Conservation (phyloP, 2,113 vertebrate genomes). For the Ifrita kowaldi region DNA sequence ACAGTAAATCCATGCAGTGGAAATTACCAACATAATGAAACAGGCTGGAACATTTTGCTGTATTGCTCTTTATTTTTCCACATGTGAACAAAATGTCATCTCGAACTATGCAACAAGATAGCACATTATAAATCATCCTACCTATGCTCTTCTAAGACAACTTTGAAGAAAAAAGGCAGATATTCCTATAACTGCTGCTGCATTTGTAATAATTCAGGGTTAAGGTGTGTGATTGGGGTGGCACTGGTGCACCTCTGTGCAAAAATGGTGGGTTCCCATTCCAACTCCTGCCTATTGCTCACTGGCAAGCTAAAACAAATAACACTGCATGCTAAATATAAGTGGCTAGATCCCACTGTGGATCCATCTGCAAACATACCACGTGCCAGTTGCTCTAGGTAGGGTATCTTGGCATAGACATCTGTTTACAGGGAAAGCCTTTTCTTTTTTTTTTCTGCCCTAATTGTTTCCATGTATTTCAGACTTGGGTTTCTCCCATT, state of each 20-base stretch:
- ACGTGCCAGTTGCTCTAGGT: constrained; percentile 54
- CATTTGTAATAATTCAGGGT: background rate
- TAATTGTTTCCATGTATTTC: constrained; percentile 63
- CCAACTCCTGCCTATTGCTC: background rate
- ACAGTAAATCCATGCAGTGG: constrained; percentile 17
- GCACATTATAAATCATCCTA: background rate
- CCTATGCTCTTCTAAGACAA: background rate
- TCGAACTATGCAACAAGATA: fast-evolving
- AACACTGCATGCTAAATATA: constrained; percentile 51
- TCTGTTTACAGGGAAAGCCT: constrained; percentile 49
- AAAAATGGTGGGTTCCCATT: background rate
- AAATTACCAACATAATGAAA: background rate
- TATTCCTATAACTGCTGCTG: background rate
- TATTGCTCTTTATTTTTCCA: background rate
- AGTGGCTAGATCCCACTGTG: constrained; percentile 56
- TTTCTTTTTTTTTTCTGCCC: background rate
- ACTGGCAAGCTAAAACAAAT: constrained; percentile 30
- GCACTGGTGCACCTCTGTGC: background rate
- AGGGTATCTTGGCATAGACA: constrained; percentile 44
- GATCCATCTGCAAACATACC: constrained; percentile 54
- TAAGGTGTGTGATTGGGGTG: background rate
- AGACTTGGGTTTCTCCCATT: constrained; percentile 47
- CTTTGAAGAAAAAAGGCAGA: background rate
- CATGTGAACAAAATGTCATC: background rate
- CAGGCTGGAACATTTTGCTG: background rate